These are phyloP conservation scores for Felis chaus DNA, from an alignment of 2,113 vertebrate species.

Conservation along the genomic window DNA sequence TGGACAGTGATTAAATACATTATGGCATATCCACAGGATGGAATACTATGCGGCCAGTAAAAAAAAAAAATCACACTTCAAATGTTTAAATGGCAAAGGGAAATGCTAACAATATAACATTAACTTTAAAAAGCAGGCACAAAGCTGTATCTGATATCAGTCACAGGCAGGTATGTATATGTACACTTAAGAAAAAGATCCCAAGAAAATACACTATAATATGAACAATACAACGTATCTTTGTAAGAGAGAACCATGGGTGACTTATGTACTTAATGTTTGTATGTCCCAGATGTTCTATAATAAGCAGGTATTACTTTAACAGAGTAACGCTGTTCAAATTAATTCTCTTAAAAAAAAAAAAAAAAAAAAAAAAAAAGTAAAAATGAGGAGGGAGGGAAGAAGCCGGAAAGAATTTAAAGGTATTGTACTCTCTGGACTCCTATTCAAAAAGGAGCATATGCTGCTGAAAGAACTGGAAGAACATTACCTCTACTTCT, in stretches of 20 bases:
- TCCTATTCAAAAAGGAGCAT: background rate
- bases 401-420: background rate
- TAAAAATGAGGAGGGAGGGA: background rate
- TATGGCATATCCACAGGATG: background rate
- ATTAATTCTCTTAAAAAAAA: background rate
- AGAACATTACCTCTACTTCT: background rate
- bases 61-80: background rate
- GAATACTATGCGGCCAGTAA: constrained; percentile 9
- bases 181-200: background rate
- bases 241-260: background rate
- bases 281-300: background rate
- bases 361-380: background rate
- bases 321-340: background rate
- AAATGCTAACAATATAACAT: background rate
- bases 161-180: background rate
- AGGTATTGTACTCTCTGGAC: background rate
- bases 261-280: background rate
- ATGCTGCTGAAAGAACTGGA: background rate
- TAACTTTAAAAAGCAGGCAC: constrained; percentile 26
- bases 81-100: constrained; percentile 1
- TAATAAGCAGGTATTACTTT: background rate
- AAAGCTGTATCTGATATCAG: background rate
- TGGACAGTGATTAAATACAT: background rate
- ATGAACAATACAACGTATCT: background rate
- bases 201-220: background rate